A percentile compares a stretch with the other conserved stretches of the same genome.
These are phyloP conservation scores for Drosophila fungiperda DNA, from an alignment of 2,888 invertebrate species.

Conservation along the genomic window DNA sequence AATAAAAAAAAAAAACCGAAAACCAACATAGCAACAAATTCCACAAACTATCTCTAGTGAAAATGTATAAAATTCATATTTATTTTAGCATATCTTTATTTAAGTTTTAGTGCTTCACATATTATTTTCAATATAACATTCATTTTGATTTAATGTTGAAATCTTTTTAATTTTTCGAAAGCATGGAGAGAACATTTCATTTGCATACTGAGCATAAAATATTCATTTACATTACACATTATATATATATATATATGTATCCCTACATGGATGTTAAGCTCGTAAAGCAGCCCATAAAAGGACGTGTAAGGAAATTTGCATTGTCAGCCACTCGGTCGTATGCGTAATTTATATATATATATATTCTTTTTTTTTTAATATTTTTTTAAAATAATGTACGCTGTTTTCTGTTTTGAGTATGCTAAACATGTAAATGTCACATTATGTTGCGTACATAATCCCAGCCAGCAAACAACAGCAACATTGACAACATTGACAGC, in stretches of 20 bases:
- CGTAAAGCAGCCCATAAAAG: constrained; percentile 36
- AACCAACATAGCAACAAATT: constrained; percentile 17
- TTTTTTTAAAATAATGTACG: background rate
- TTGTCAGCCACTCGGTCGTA: constrained; percentile 55
- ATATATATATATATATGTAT: background rate
- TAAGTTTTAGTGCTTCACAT: constrained; percentile 8
- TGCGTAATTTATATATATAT: constrained; percentile 51
- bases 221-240: background rate
- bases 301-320: constrained; percentile 30
- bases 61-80: constrained; percentile 14
- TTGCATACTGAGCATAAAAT: constrained; percentile 29
- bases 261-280: constrained; percentile 8
- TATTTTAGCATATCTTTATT: background rate
- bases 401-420: constrained; percentile 12
- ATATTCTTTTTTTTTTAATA: constrained; percentile 4
- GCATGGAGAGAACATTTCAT: constrained; percentile 26
- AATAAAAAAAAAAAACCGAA: background rate
- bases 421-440: constrained; percentile 61
- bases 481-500: constrained; percentile 11
- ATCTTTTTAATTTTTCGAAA: constrained; percentile 21
- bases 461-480: constrained; percentile 11
- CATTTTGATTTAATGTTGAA: constrained; percentile 17
- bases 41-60: constrained; percentile 8
- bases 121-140: background rate
- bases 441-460: constrained; percentile 24